Evolutionary conservation across 35 echinoderm and acorn worm species (phyloP), one percentile per base, ranked within the genome.

Genomic region (Apostichopus californicus): DNA sequence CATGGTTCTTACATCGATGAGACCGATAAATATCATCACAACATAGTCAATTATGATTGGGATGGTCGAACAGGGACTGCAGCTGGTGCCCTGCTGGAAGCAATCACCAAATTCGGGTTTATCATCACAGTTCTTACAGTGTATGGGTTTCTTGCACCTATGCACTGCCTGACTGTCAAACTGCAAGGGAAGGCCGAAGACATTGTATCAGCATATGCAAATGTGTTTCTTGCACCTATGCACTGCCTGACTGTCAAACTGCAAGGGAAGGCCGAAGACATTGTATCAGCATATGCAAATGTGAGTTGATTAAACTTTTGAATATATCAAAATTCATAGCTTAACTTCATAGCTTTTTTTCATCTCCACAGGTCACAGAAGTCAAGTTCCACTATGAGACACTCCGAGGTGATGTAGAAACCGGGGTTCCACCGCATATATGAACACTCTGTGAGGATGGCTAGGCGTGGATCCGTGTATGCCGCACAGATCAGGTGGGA

Each of bases 221-320:
- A 78, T 78, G 77, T 5, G 5, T n/a, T n/a, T n/a, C n/a, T n/a
- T n/a, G n/a, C n/a, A n/a, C 15, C 17, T 79, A 79, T 79, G 77
- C 77, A 78, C 10, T 1, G 77, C n/a, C 77, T 78, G 77, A 78
- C 77, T 78, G 77, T 78, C 77, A 78, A 78, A 78, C 77, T 22
- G 77, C 77, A 78, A 78, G 77, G 77, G 77, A 78, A 78, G 77
- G 77, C 77, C n/a, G 77, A 78, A 78, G 77, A 78, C 77, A 78
- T 78, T 78, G 77, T 78, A 15, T 6, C 77, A 78, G 77, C 77
- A 78, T 78, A 78, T 78, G 77, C 17, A 78, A 10, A 78, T 78
- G 77, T 5, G 5, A 78, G 77, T 78, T 78, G 77, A 78, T 78
- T 78, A 78, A 15, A 28, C 77, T 78, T n/a, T 28, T 28, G 26